Base-by-base conservation (phyloP, 2,888 invertebrate genomes). In the Morpho deidamia region DNA sequence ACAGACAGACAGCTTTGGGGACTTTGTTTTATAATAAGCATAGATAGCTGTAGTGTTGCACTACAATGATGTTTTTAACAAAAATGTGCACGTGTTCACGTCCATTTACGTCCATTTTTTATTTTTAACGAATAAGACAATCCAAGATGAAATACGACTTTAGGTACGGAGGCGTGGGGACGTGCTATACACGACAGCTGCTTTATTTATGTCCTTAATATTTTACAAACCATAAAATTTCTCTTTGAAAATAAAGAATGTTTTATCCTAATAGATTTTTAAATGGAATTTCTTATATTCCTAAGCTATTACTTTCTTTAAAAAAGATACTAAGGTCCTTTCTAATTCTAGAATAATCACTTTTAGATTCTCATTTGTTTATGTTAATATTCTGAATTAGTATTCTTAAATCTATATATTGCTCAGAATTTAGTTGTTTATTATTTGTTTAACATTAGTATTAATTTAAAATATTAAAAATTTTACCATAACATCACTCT, bases 211-310 rank as follows among this genome's bases (percentile, higher is more conserved):
- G 78, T 74, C 78, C 81, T 76, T 84, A 84, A 87, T 86, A 87
- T 87, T 86, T 87, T 82, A 87, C 85, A 86, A 86, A 82, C 83
- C 86, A 84, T 86, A 86, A 87, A 86, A 86, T 82, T 85, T 83
- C 70, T 77, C 72, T 76, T 77, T 77, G 78, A 79, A 83, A 85
- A 83, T 80, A 81, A 79, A 75, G 74, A 82, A 81, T 76, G 80
- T 80, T 86, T 85, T 83, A 84, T 78, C 82, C 79, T 83, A 83
- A 83, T 82, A 83, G 76, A 79, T 83, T 68, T 75, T 77, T 72
- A 70, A 69, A 67, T 44, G 39, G 49, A 37, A 46, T 8, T 3
- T 37, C 5, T 37, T 10, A 37, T 10, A 37, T 1, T 10, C 1
- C 34, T 34, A 34, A 8, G 5, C 7, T 10, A 37, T 37, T 10